phyloP scores from a whole-genome alignment of 2,797 vertebrate species.

The Muscicapa striata region DNA sequence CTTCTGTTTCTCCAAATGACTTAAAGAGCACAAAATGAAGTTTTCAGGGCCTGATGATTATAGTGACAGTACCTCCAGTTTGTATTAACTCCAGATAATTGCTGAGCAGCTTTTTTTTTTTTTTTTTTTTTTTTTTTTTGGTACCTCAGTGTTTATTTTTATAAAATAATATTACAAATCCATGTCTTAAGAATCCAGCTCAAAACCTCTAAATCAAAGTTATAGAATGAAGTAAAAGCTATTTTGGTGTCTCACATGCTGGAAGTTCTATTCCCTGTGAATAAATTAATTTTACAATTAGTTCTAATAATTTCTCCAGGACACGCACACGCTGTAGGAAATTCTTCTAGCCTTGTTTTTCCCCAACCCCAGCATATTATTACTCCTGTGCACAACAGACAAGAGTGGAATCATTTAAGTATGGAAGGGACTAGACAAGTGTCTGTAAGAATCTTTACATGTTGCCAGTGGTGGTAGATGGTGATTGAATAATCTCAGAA shows the following conservation, averaged over 20 bases:
- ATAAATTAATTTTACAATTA: not conserved
- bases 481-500: not conserved
- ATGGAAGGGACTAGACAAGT: not conserved
- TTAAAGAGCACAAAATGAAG: not conserved
- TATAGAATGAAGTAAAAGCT: not conserved
- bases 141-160: not conserved
- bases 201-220: not conserved
- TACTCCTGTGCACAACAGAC: not conserved
- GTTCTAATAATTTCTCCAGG: not conserved
- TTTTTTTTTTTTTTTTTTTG: not conserved
- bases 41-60: not conserved
- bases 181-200: not conserved
- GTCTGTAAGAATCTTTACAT: not conserved
- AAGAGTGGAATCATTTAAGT: not conserved
- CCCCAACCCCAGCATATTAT: rapidly evolving
- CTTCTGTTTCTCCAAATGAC: not conserved
- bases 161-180: not conserved
- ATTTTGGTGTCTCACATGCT: not conserved
- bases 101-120: not conserved
- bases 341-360: not conserved
- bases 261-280: not conserved
- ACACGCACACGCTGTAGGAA: not conserved
- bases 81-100: not conserved
- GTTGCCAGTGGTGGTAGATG: not conserved
- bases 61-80: not conserved